Evolutionary conservation across 2,888 invertebrate genomes (phyloP).

Genomic region (Conus canariensis): DNA sequence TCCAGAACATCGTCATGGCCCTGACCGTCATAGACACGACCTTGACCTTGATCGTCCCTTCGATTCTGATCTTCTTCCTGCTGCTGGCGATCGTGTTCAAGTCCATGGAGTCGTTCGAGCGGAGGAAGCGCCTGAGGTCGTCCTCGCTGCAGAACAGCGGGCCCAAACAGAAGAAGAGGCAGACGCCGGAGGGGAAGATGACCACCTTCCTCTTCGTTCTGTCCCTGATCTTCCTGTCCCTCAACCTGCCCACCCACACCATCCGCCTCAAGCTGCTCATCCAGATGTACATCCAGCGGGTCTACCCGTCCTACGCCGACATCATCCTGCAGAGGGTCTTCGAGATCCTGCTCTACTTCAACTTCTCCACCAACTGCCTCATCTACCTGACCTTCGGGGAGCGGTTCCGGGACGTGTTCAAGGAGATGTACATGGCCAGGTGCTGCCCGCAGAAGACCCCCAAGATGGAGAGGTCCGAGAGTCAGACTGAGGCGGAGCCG

Average conservation of each 20-base stretch:
- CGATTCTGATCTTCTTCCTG: constrained; percentile 42
- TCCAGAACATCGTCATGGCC: constrained; percentile 34
- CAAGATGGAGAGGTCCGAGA: not conserved
- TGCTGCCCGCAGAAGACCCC: not conserved
- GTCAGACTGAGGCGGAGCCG: not conserved
- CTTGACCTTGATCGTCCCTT: constrained; percentile 42
- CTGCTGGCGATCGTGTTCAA: constrained; percentile 36
- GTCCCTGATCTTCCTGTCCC: constrained; percentile 45
- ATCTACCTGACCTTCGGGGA: constrained; percentile 47
- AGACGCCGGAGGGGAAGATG: constrained; percentile 44
- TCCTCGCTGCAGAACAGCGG: not conserved
- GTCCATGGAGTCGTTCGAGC: constrained; percentile 38
- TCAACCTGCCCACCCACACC: constrained; percentile 45
- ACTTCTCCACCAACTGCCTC: constrained; percentile 52
- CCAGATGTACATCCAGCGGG: constrained; percentile 18
- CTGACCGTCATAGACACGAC: constrained; percentile 39
- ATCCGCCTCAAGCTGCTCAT: constrained; percentile 45
- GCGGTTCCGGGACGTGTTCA: constrained; percentile 46
- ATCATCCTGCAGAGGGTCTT: constrained; percentile 48
- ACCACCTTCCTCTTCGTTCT: constrained; percentile 49
- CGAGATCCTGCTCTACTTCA: constrained; percentile 50
- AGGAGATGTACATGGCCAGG: constrained; percentile 18
- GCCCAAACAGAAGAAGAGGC: constrained; percentile 17
- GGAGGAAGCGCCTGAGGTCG: constrained; percentile 33
- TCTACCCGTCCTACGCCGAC: constrained; percentile 22